A percentile compares a stretch with the other conserved stretches of the same genome.
Evolutionary conservation across 2,113 vertebrate species (phyloP).

Genomic region (Pseudorectes ferrugineus): DNA sequence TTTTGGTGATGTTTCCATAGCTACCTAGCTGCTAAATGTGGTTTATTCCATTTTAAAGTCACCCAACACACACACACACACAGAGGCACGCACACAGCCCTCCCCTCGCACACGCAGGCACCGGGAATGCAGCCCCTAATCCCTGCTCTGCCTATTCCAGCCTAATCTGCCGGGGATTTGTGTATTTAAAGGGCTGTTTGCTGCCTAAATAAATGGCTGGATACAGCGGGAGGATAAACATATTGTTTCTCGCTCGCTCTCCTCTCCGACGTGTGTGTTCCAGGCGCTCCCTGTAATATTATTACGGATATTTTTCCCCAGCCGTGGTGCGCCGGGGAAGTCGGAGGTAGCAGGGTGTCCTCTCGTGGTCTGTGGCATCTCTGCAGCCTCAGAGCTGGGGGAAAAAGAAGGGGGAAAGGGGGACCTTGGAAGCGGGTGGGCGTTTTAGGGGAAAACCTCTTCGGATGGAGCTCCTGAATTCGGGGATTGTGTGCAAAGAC

Average conservation of each 20-base stretch:
- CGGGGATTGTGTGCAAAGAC: too few species aligned
- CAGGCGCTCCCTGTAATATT: slow-evolving; percentile 8
- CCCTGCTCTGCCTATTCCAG: slow-evolving; percentile 51
- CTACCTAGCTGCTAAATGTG: slow-evolving; percentile 76
- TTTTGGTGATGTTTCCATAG: slow-evolving; percentile 82
- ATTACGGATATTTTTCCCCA: slow-evolving; percentile 1
- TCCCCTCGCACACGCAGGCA: neutral
- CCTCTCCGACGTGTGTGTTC: slow-evolving; percentile 38
- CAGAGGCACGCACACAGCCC: neutral
- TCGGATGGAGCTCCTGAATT: neutral
- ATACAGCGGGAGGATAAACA: slow-evolving; percentile 1
- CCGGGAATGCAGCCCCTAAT: slow-evolving; percentile 8
- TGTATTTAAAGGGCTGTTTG: slow-evolving; percentile 49
- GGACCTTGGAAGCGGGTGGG: neutral
- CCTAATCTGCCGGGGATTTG: slow-evolving; percentile 32
- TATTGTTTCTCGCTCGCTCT: slow-evolving; percentile 6
- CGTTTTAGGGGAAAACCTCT: neutral
- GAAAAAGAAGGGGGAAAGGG: neutral
- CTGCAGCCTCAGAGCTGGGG: neutral
- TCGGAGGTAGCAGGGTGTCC: slow-evolving; percentile 69
- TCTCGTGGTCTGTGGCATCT: slow-evolving; percentile 59
- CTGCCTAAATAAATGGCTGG: slow-evolving; percentile 53
- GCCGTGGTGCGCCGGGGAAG: neutral
- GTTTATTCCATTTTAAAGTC: slow-evolving; percentile 77
- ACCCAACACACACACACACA: slow-evolving; percentile 43